Percentiles rank a stretch among this genome's conserved stretches.
These are phyloP conservation scores for Gymnopithys bicolor DNA, from an alignment of 2,797 vertebrate species.

Conservation along the genomic window DNA sequence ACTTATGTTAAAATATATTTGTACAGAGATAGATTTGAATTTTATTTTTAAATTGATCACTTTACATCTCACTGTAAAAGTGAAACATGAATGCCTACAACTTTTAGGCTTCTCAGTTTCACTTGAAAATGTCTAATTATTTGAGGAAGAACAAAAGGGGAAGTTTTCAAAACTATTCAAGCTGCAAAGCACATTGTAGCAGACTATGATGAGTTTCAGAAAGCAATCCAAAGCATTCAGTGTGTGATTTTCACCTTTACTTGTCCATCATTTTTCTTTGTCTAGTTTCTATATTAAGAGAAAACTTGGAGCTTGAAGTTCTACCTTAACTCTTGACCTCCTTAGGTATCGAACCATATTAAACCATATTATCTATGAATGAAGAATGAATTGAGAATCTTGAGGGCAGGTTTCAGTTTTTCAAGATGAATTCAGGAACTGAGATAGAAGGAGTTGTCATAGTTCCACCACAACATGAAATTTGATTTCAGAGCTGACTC, in stretches of 20 bases:
- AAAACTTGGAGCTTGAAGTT: not conserved
- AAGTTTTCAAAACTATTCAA: not conserved
- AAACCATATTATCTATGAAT: not conserved
- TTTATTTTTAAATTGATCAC: not conserved
- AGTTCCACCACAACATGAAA: not conserved
- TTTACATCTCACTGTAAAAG: not conserved
- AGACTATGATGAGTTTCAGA: not conserved
- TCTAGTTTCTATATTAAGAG: not conserved
- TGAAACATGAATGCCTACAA: not conserved
- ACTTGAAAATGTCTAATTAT: not conserved
- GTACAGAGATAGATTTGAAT: not conserved
- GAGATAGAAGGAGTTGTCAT: not conserved
- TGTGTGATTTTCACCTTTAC: not conserved
- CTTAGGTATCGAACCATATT: not conserved
- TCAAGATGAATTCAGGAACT: not conserved
- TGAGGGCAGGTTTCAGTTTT: not conserved
- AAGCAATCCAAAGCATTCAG: not conserved
- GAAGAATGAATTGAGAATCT: not conserved
- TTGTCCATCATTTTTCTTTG: not conserved
- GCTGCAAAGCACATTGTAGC: not conserved
- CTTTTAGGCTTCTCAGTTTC: not conserved
- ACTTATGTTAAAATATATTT: not conserved
- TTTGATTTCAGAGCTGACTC: not conserved
- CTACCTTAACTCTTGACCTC: not conserved
- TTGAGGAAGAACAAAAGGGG: not conserved